Conservation (phyloP, 2,797 vertebrate genomes). For the Protosalanx chinensis region DNA sequence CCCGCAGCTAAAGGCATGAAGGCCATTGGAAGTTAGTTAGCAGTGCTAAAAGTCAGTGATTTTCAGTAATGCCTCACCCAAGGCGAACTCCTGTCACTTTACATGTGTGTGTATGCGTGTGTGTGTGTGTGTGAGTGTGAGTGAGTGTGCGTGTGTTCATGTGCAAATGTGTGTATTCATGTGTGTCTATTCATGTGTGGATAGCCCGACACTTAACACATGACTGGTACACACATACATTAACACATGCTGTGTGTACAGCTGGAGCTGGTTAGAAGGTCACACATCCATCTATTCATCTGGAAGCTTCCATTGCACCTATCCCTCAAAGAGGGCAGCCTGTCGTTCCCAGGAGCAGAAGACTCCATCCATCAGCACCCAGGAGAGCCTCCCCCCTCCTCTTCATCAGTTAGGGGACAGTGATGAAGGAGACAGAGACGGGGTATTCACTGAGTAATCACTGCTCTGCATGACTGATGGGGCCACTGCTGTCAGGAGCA, state of each 20-base stretch:
- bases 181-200: slow-evolving; percentile 6
- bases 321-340: slow-evolving; percentile 6
- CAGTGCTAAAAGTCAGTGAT: slow-evolving; percentile 72
- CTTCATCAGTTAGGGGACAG: slow-evolving; percentile 56
- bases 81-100: slow-evolving; percentile 58
- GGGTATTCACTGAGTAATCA: too few species aligned
- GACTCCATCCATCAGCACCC: slow-evolving; percentile 58
- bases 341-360: slow-evolving; percentile 25
- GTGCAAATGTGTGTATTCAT: background rate
- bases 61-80: slow-evolving; percentile 68
- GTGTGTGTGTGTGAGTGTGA: too few species aligned
- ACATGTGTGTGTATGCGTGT: slow-evolving; percentile 3
- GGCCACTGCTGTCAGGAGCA: too few species aligned
- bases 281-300: slow-evolving; percentile 23
- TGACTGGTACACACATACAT: background rate
- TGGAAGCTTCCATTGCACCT: background rate
- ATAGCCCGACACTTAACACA: background rate
- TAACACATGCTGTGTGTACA: background rate
- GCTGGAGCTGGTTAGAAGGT: background rate
- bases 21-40: slow-evolving; percentile 68
- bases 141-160: slow-evolving; percentile 8
- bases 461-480: too few species aligned
- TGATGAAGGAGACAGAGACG: too few species aligned
- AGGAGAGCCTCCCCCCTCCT: slow-evolving; percentile 57
- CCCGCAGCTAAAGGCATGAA: slow-evolving; percentile 46